These are phyloP conservation scores for Manduca sexta DNA, from an alignment of 1,140 invertebrate species.

Conservation along the genomic window DNA sequence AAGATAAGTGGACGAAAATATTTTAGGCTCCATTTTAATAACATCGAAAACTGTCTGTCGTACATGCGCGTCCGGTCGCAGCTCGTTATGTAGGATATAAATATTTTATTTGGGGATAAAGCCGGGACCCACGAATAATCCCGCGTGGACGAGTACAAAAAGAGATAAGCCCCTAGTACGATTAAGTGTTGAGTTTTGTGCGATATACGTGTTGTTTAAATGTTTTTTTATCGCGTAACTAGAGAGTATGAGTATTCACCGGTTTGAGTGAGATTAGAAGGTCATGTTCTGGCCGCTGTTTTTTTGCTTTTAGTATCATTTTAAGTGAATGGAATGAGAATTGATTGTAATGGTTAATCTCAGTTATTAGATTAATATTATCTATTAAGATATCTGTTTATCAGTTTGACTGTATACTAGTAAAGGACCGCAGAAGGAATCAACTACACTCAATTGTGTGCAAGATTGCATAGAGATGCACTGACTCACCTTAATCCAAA, in stretches of 20 bases:
- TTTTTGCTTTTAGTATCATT: not conserved
- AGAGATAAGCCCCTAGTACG: conserved; percentile 34
- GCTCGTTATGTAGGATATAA: conserved; percentile 36
- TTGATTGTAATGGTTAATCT: not conserved
- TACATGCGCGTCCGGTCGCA: conserved; percentile 7
- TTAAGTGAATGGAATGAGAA: no score
- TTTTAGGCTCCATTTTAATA: no score
- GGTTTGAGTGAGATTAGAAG: conserved; percentile 2
- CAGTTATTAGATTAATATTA: not conserved
- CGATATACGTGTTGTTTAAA: conserved; percentile 9
- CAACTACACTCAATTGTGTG: no score
- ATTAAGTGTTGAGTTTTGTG: conserved; percentile 29
- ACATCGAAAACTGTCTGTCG: no score
- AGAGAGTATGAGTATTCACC: not conserved
- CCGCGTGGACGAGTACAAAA: conserved; percentile 28
- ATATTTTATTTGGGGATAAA: conserved; percentile 37
- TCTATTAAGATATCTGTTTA: no score
- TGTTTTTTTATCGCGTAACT: not conserved
- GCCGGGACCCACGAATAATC: conserved; percentile 22
- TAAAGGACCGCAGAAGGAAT: no score
- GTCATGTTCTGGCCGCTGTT: not conserved
- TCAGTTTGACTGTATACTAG: no score
- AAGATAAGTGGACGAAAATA: no score
- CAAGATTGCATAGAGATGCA: no score
- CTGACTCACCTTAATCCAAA: no score